A percentile compares a stretch with the other conserved stretches of the same genome.
Evolutionary conservation across 2,888 invertebrate species (phyloP).

Genomic region (Conomelus anceps): DNA sequence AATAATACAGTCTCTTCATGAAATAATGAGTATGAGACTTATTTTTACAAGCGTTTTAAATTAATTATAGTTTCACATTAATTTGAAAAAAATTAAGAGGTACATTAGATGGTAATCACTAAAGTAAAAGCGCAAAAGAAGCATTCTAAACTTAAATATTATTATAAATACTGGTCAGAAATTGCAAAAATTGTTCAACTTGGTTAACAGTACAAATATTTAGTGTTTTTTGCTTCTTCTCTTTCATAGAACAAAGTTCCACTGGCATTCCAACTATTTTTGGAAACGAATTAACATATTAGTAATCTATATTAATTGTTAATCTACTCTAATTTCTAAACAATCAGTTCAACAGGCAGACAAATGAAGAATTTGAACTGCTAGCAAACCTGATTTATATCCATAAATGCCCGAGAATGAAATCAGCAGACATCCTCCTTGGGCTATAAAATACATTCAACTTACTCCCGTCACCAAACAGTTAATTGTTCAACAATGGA

Average conservation of each 20-base stretch:
- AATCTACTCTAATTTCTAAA: background rate
- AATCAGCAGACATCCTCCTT: constrained; percentile 22
- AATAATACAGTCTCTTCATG: too few species aligned
- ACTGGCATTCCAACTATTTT: background rate
- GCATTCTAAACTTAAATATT: too few species aligned
- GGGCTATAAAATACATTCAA: constrained; percentile 17
- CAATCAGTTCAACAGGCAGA: background rate
- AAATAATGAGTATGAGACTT: too few species aligned
- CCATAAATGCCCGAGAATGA: constrained; percentile 6
- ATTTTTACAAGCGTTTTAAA: too few species aligned
- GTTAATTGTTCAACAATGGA: background rate
- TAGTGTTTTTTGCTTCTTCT: background rate
- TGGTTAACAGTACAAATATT: too few species aligned
- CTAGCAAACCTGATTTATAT: constrained; percentile 5
- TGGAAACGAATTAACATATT: background rate
- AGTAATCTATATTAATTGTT: background rate
- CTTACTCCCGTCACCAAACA: background rate
- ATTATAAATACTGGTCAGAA: too few species aligned
- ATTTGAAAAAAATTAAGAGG: too few species aligned
- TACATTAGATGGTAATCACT: too few species aligned
- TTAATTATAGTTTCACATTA: too few species aligned
- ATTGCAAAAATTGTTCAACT: background rate
- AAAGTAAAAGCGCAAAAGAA: too few species aligned
- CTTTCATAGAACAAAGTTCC: background rate
- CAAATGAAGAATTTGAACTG: background rate